A percentile compares a stretch with the other conserved stretches of the same genome.
Evolutionary conservation across 30 jellyfish, hydroid and myxozoan genomes (phyloP).

Genomic region (Aurelia aurita): DNA sequence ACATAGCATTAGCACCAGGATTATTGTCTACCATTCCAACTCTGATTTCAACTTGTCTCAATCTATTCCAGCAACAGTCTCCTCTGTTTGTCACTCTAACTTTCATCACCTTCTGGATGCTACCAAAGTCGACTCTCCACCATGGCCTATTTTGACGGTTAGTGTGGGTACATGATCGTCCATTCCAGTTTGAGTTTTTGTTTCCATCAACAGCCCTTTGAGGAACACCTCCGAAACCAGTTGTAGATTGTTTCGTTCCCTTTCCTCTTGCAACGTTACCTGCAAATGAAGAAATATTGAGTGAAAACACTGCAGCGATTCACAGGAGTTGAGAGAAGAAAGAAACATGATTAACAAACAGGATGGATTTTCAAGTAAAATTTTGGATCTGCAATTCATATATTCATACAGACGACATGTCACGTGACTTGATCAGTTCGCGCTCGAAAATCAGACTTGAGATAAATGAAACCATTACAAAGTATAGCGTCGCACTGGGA

Average conservation of each 20-base stretch:
- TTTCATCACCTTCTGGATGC: slow-evolving; percentile 18
- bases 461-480: too few species aligned
- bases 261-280: slow-evolving; percentile 70
- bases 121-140: slow-evolving; percentile 74
- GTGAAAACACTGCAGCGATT: too few species aligned
- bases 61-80: slow-evolving; percentile 62
- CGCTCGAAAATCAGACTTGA: too few species aligned
- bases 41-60: slow-evolving; percentile 56
- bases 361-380: too few species aligned
- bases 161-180: slow-evolving; percentile 70
- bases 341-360: too few species aligned
- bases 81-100: slow-evolving; percentile 52
- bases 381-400: too few species aligned
- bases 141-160: slow-evolving; percentile 54
- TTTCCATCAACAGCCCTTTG: slow-evolving; percentile 77
- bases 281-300: not conserved
- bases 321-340: too few species aligned
- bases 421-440: too few species aligned
- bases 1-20: slow-evolving; percentile 49
- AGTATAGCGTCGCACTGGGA: too few species aligned
- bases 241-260: slow-evolving; percentile 65
- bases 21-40: slow-evolving; percentile 62
- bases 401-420: too few species aligned
- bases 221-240: slow-evolving; percentile 66
- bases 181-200: slow-evolving; percentile 66